Percentiles rank a stretch among this genome's conserved stretches.
phyloP scores from a whole-genome alignment of 2,888 invertebrate genomes.

The Synergus laeviventris region DNA sequence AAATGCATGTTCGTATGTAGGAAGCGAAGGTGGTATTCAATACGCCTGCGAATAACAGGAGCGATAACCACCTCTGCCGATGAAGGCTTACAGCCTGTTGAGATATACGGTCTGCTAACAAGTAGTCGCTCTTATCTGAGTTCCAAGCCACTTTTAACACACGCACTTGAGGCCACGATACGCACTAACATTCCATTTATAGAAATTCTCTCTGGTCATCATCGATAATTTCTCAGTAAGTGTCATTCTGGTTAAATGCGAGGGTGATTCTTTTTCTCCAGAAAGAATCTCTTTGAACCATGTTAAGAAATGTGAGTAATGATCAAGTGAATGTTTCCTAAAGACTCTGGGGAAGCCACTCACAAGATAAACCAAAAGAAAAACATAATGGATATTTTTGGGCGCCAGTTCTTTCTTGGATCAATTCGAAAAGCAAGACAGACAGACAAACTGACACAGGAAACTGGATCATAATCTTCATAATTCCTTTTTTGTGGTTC shows the following conservation, averaged over 20 bases:
- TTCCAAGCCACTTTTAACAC: conserved; percentile 28
- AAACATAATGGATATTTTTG: no score
- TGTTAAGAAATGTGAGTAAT: no score
- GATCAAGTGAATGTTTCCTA: no score
- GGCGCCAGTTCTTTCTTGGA: no score
- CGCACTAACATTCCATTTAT: conserved; percentile 10
- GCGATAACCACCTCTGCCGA: conserved; percentile 51
- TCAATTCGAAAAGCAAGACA: no score
- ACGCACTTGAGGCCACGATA: conserved; percentile 11
- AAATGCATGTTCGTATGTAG: conserved; percentile 31
- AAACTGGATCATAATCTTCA: no score
- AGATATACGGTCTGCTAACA: conserved; percentile 49
- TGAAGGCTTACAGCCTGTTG: conserved; percentile 54
- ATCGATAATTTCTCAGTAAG: conserved; percentile 13
- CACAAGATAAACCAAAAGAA: no score
- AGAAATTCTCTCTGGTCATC: neutral
- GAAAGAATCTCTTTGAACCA: no score
- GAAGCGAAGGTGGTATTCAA: conserved; percentile 38
- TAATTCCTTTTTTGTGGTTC: no score
- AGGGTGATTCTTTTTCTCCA: no score
- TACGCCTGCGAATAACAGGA: conserved; percentile 39
- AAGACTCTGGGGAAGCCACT: no score
- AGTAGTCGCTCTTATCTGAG: conserved; percentile 38
- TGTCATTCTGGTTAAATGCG: neutral
- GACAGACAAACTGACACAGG: no score